Evolutionary conservation across 2,888 invertebrate species (phyloP).

Genomic region (Cephus spinipes): DNA sequence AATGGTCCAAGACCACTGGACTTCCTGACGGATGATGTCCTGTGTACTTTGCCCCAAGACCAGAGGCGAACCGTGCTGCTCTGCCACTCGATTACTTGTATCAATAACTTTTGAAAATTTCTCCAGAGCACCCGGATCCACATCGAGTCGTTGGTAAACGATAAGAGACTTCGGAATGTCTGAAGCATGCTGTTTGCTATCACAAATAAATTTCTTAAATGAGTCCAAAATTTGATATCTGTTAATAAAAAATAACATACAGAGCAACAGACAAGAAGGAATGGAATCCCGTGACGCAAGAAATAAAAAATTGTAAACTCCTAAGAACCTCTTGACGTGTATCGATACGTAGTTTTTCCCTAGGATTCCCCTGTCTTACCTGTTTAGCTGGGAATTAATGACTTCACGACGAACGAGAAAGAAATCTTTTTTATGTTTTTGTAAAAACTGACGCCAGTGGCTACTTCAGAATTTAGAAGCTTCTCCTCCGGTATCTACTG

Average conservation of each 20-base stretch:
- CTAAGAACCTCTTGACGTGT: not conserved
- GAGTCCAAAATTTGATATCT: not conserved
- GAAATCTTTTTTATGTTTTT: not conserved
- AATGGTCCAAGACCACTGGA: not conserved
- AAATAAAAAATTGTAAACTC: not conserved
- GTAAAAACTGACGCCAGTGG: not conserved
- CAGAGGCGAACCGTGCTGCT: not conserved
- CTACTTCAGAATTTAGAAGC: not conserved
- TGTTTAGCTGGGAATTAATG: not conserved
- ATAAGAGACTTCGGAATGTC: not conserved
- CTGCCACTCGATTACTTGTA: not conserved
- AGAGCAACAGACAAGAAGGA: not conserved
- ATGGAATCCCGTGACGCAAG: not conserved
- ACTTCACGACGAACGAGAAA: not conserved
- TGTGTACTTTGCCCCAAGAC: not conserved
- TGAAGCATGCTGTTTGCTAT: not conserved
- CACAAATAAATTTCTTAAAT: not conserved
- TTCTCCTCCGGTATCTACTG: constrained; percentile 5
- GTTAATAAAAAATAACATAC: not conserved
- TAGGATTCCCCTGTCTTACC: not conserved
- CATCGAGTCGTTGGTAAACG: not conserved
- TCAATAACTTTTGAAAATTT: not conserved
- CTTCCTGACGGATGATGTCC: not conserved
- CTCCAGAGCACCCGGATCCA: not conserved
- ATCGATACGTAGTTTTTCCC: not conserved